Evolutionary conservation across 2,113 vertebrate genomes (phyloP), one percentile per base, ranked within the genome.

Genomic region (Haliaeetus leucogaster): DNA sequence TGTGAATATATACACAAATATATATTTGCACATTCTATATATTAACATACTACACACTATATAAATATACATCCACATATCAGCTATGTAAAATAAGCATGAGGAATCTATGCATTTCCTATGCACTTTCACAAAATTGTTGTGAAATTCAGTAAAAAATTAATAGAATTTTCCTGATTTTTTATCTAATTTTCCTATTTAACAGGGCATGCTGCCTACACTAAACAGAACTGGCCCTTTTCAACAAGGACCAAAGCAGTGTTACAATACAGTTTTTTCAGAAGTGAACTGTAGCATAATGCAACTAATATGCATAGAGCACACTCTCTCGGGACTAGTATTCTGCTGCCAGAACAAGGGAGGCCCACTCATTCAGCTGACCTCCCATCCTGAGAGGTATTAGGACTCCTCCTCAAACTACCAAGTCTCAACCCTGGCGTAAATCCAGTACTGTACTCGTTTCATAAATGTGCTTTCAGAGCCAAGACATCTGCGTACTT

Each of bases 401-500:
- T 87, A 95, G 89, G 87, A 89, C 97, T 96, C 88, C 89, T 94
- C 94, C 94, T 95, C 95, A 94, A 96, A 97, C 97, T 95, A 95
- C 96, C 3, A 52, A 94, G 73, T 89, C 95, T 82, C 45, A 10
- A 4, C 32, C 52, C 90, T 97, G 98, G 98, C 97, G 13, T 19
- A 61, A 72, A 36, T 93, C 94, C 97, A 97, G 96, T 26, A 19
- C 94, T 80, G 95, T 81, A 67, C 93, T 97, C 89, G 13, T 86
- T 97, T 97, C 92, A 96, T 78, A 96, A 92, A 95, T 6, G 56
- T 82, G 89, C 95, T 97, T 91, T 84, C 74, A 62, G 97, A 98
- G 97, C 96, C 96, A 97, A 98, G 97, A 95, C 97, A 98, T 97
- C 98, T 98, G 97, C 30, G 61, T 74, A 82, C 93, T 95, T 90